These are phyloP conservation scores for Brachyptera risi DNA, from an alignment of 2,888 invertebrate species.

Conservation along the genomic window DNA sequence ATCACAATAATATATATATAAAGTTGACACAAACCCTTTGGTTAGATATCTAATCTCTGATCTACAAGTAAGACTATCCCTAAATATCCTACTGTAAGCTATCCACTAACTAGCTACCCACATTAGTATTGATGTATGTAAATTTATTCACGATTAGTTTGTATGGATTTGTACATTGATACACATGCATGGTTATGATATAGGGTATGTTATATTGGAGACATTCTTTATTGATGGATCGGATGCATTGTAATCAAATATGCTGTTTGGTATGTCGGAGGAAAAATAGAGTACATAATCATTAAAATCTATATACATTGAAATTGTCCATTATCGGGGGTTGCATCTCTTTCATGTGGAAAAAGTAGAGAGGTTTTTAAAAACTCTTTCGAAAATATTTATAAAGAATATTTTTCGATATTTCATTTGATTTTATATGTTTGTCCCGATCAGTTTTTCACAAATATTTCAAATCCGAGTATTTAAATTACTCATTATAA, in stretches of 20 bases:
- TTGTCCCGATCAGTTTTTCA: too few relatives aligned
- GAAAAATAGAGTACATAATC: too few relatives aligned
- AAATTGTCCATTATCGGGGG: too few relatives aligned
- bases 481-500: too few relatives aligned
- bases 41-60: conserved; percentile 9
- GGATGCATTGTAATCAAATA: conserved; percentile 5
- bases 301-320: too few relatives aligned
- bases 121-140: conserved; percentile 11
- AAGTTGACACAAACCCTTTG: conserved; percentile 19
- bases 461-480: too few relatives aligned
- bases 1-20: neutral
- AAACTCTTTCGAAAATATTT: too few relatives aligned
- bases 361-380: too few relatives aligned
- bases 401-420: too few relatives aligned
- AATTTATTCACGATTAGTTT: conserved; percentile 6
- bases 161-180: neutral
- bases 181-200: neutral
- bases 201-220: neutral
- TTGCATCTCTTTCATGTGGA: too few relatives aligned
- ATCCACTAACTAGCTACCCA: neutral
- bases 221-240: conserved; percentile 5
- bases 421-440: too few relatives aligned
- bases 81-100: neutral
- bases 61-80: neutral
- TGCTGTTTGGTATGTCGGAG: neutral